These are phyloP conservation scores for Apaloderma vittatum DNA, from an alignment of 2,113 vertebrate species.

Conservation along the genomic window DNA sequence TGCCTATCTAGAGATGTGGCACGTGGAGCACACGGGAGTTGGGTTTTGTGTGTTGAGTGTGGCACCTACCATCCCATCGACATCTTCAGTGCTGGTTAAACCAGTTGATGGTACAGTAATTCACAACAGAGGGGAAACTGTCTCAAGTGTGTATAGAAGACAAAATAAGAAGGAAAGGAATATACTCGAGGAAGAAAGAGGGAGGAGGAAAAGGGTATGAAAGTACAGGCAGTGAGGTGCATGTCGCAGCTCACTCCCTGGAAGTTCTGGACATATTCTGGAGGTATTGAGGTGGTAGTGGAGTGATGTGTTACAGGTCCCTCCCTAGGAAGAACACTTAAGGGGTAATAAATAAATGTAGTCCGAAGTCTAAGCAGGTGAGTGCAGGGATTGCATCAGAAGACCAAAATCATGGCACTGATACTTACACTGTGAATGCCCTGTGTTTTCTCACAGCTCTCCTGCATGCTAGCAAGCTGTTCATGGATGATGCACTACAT, in stretches of 20 bases:
- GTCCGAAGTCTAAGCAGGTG: background rate
- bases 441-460: background rate
- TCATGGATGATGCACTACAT: background rate
- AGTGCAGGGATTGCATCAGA: background rate
- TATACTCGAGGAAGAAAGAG: background rate
- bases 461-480: background rate
- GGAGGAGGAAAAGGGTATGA: background rate
- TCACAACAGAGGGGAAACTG: constrained; percentile 95
- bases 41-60: background rate
- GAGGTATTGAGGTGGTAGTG: background rate
- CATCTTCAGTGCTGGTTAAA: constrained; percentile 78
- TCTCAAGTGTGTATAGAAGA: constrained; percentile 88
- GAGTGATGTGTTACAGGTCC: background rate
- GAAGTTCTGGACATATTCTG: background rate
- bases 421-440: background rate
- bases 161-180: background rate
- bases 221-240: background rate
- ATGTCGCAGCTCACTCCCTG: background rate
- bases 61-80: constrained; percentile 84
- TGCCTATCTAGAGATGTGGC: background rate
- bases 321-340: background rate
- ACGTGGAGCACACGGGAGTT: rapidly evolving
- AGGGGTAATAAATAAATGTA: background rate
- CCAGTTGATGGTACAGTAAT: constrained; percentile 95
- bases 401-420: background rate